Conservation (phyloP, 2,888 invertebrate species). For the Cryptocephalus moraei region DNA sequence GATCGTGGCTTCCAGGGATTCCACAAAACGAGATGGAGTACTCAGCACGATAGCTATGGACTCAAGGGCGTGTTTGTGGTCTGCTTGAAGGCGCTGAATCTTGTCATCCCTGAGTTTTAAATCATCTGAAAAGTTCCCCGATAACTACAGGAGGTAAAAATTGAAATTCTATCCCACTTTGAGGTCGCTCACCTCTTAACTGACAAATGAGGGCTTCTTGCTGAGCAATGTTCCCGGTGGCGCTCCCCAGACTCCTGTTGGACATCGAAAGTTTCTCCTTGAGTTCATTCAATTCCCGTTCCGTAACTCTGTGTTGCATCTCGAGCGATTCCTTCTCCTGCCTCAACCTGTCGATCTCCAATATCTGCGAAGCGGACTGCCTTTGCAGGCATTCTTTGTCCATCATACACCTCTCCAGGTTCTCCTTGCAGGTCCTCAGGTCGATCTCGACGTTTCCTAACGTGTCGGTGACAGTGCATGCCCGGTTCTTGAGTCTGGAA, state of each 20-base stretch:
- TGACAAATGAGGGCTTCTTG: conserved; percentile 59
- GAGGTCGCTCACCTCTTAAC: conserved; percentile 46
- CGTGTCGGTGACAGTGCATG: conserved; percentile 49
- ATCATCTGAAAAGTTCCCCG: conserved; percentile 49
- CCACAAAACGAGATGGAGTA: conserved; percentile 61
- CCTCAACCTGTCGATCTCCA: conserved; percentile 61
- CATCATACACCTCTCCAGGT: conserved; percentile 50
- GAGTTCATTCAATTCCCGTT: conserved; percentile 59
- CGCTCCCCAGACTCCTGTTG: conserved; percentile 53
- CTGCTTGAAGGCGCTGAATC: conserved; percentile 53
- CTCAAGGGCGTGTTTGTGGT: conserved; percentile 59
- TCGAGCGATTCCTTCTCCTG: conserved; percentile 70
- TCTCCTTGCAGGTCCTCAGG: conserved; percentile 54
- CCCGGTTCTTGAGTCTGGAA: conserved; percentile 33
- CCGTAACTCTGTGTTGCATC: conserved; percentile 59
- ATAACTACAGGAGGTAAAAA: too few relatives aligned
- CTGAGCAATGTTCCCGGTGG: conserved; percentile 57
- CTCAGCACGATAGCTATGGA: conserved; percentile 61
- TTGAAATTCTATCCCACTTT: background rate
- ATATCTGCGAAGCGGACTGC: conserved; percentile 58
- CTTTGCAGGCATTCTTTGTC: conserved; percentile 69
- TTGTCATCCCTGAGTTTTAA: conserved; percentile 60
- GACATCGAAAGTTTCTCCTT: conserved; percentile 57
- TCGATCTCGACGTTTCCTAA: conserved; percentile 54
- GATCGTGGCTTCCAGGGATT: conserved; percentile 67